Percentiles rank a stretch among this genome's conserved stretches.
These are phyloP conservation scores for Propithecus deckenii DNA, from an alignment of 2,797 vertebrate genomes.

Conservation along the genomic window DNA sequence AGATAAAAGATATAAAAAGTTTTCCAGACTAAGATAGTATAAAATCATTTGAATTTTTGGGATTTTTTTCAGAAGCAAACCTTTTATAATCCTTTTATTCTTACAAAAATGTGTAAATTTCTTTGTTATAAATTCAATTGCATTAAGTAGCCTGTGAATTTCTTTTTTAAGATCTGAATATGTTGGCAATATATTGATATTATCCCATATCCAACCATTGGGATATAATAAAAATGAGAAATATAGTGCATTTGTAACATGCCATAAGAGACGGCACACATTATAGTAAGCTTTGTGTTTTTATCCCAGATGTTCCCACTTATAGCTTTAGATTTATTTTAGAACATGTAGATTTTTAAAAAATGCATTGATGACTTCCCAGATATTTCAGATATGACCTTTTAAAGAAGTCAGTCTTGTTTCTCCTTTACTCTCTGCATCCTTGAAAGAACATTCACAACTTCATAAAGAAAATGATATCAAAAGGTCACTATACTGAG, in stretches of 20 bases:
- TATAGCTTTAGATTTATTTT: slow-evolving; percentile 77
- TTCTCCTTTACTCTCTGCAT: slow-evolving; percentile 75
- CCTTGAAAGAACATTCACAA: slow-evolving; percentile 78
- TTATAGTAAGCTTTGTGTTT: slow-evolving; percentile 58
- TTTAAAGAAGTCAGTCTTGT: slow-evolving; percentile 76
- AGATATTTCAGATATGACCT: slow-evolving; percentile 74
- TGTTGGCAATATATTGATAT: slow-evolving; percentile 27
- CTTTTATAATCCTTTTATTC: slow-evolving; percentile 31
- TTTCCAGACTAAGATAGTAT: slow-evolving; percentile 25
- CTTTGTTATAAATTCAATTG: slow-evolving; percentile 37
- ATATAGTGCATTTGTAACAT: slow-evolving; percentile 28
- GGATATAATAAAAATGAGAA: slow-evolving; percentile 54
- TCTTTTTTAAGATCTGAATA: slow-evolving; percentile 50
- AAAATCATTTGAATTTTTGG: slow-evolving; percentile 39
- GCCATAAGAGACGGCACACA: slow-evolving; percentile 37
- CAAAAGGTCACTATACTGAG: slow-evolving; percentile 78
- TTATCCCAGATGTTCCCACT: slow-evolving; percentile 35
- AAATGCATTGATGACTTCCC: slow-evolving; percentile 69
- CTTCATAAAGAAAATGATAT: slow-evolving; percentile 79
- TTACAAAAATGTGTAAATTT: slow-evolving; percentile 40
- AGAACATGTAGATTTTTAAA: slow-evolving; percentile 66
- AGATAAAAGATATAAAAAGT: slow-evolving; percentile 61
- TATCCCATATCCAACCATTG: slow-evolving; percentile 57
- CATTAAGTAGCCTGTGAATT: slow-evolving; percentile 1
- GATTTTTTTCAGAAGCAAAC: not conserved